Conservation (phyloP, 1,140 invertebrate species). For the Caenorhabditis elegans region WBcel235 BX284604.4:11736501-11737000, state of each 20-base stretch:
- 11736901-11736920: no score
- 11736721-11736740: not conserved
- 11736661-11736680: no score
- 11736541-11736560: slow-evolving; percentile 65
- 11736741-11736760: slow-evolving; percentile 62
- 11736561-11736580: slow-evolving; percentile 60
- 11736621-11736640: slow-evolving; percentile 63
- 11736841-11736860: not conserved
- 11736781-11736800: slow-evolving; percentile 60
- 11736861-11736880: no score
- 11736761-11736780: slow-evolving; percentile 62
- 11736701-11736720: no score
- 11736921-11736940: not conserved
- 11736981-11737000: not conserved
- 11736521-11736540: slow-evolving; percentile 59
- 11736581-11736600: slow-evolving; percentile 59
- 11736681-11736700: no score
- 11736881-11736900: no score
- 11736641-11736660: not conserved
- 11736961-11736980: no score
- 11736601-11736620: slow-evolving; percentile 62
- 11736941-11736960: no score
- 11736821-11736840: slow-evolving; percentile 59
- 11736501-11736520: slow-evolving; percentile 64
- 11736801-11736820: slow-evolving; percentile 59